Conservation (phyloP, 2,888 invertebrate species). For the Deilephila porcellus region DNA sequence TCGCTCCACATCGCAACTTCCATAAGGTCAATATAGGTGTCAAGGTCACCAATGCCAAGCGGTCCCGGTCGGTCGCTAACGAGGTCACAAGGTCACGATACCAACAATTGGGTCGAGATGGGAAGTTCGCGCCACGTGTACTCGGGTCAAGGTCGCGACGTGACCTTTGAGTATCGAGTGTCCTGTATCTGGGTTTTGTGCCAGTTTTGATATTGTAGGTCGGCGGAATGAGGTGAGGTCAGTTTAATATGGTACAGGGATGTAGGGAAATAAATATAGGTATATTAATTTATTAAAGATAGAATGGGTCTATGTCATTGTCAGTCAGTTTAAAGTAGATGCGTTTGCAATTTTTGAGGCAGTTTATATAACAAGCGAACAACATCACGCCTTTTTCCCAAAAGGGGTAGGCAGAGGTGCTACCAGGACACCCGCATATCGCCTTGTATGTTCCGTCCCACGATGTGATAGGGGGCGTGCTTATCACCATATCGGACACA, state of each 20-base stretch:
- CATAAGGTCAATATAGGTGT: not conserved
- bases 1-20: not conserved
- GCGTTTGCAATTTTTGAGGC: too few species aligned
- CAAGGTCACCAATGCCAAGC: not conserved
- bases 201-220: not conserved
- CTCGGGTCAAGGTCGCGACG: not conserved
- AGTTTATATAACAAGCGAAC: too few species aligned
- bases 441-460: too few species aligned
- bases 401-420: too few species aligned
- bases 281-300: too few species aligned
- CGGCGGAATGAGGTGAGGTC: not conserved
- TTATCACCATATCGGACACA: too few species aligned
- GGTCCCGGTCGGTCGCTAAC: not conserved
- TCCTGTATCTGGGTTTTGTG: constrained; percentile 7
- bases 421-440: too few species aligned
- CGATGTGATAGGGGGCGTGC: too few species aligned
- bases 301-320: too few species aligned
- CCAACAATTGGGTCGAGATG: constrained; percentile 3
- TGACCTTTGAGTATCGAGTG: constrained; percentile 6
- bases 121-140: not conserved
- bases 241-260: not conserved
- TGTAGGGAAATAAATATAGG: not conserved
- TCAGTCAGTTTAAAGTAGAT: too few species aligned
- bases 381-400: too few species aligned
- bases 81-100: constrained; percentile 4